A percentile compares a stretch with the other conserved stretches of the same genome.
Evolutionary conservation across 2,888 invertebrate species (phyloP).

Genomic region (Dryocosmus kuriphilus): DNA sequence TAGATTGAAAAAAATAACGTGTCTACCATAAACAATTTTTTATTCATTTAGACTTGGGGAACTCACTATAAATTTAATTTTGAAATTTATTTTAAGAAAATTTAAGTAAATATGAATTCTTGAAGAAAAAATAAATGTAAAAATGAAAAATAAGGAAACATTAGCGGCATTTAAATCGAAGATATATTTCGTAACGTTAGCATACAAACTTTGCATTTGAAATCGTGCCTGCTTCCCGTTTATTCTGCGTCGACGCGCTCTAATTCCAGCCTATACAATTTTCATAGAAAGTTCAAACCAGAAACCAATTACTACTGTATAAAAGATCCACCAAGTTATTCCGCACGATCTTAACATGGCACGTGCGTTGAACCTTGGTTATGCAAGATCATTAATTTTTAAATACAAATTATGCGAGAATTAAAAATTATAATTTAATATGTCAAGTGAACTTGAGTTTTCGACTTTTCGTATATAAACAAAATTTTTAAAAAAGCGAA

Average conservation of each 20-base stretch:
- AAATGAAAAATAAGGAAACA: too few species aligned
- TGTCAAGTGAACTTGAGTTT: background rate
- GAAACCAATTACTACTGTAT: conserved; percentile 11
- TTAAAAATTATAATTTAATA: background rate
- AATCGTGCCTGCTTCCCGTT: conserved; percentile 10
- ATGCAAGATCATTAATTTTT: conserved; percentile 11
- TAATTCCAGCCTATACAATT: conserved; percentile 5
- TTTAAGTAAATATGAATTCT: too few species aligned
- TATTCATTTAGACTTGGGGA: too few species aligned
- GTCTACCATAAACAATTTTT: too few species aligned
- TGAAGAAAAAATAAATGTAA: too few species aligned
- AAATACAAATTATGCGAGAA: background rate
- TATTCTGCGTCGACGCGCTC: conserved; percentile 30
- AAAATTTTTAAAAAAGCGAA: background rate
- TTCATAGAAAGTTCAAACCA: conserved; percentile 26
- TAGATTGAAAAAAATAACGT: too few species aligned
- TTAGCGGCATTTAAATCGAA: too few species aligned
- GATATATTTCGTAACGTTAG: too few species aligned
- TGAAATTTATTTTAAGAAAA: too few species aligned
- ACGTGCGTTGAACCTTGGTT: background rate
- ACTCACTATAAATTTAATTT: too few species aligned
- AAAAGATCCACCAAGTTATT: conserved; percentile 8
- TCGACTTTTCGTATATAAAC: too few species aligned
- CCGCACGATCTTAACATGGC: background rate
- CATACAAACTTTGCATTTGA: conserved; percentile 7